These are phyloP conservation scores for Pristionchus arcanus DNA, from an alignment of 2,888 invertebrate species.

Conservation along the genomic window DNA sequence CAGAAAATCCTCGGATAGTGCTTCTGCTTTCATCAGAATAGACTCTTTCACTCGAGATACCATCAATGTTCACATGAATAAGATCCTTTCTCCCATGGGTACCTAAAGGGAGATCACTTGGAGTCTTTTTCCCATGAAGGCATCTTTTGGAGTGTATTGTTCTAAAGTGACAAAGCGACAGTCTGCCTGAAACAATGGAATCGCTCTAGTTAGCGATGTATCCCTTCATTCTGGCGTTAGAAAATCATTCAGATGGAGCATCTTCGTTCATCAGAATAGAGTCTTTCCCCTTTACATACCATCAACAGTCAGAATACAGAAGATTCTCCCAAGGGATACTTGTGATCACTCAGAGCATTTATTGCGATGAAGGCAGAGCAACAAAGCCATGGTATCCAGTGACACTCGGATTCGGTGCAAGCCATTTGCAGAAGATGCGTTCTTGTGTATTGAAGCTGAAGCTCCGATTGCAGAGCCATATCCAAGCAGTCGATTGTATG, in stretches of 20 bases:
- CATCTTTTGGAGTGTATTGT: not conserved
- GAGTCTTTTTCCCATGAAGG: too few relatives aligned
- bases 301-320: not conserved
- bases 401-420: slow-evolving; percentile 10
- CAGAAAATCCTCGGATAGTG: too few relatives aligned
- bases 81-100: too few relatives aligned
- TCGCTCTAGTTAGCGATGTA: not conserved
- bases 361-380: not conserved
- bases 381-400: not conserved
- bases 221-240: not conserved
- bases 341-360: slow-evolving; percentile 12
- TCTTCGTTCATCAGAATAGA: not conserved
- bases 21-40: too few relatives aligned
- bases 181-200: not conserved
- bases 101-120: too few relatives aligned
- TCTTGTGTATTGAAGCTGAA: not conserved
- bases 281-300: not conserved
- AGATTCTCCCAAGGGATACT: not conserved
- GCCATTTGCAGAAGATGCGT: not conserved
- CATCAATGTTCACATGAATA: too few relatives aligned
- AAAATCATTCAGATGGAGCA: too few relatives aligned
- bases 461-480: slow-evolving; percentile 14
- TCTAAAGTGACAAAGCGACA: not conserved
- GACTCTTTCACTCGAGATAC: too few relatives aligned
- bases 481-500: not conserved